Evolutionary conservation across 2,113 vertebrate genomes (phyloP).

Genomic region (Tupaia tana): DNA sequence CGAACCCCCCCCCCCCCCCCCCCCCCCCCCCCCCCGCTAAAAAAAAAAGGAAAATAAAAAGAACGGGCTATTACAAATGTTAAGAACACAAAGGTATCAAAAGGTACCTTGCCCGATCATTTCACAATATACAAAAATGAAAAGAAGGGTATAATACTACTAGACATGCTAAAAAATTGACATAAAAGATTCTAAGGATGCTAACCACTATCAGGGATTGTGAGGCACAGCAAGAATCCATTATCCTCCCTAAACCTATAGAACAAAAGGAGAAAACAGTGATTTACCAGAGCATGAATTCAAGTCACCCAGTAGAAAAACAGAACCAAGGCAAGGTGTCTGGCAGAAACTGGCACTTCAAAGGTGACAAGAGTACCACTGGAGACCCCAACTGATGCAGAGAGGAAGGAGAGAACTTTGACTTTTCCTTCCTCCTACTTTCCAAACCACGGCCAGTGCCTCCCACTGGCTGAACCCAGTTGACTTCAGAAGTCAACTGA

Average conservation of each 20-base stretch:
- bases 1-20: no score
- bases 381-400: background rate
- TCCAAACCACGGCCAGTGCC: background rate
- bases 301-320: background rate
- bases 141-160: constrained; percentile 4
- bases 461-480: background rate
- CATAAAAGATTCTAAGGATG: background rate
- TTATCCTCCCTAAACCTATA: background rate
- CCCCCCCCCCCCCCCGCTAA: no score
- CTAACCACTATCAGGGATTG: background rate
- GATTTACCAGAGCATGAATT: background rate
- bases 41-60: background rate
- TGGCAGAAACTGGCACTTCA: background rate
- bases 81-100: background rate
- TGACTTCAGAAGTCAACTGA: background rate
- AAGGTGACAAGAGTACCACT: background rate
- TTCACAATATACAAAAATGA: background rate
- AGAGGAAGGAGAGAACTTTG: background rate
- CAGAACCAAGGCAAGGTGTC: background rate
- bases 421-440: background rate
- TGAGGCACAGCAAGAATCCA: background rate
- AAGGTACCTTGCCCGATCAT: constrained; percentile 19
- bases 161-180: constrained; percentile 8
- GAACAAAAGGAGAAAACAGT: background rate
- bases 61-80: background rate